Conservation (phyloP, 1,140 invertebrate genomes). For the Drosophila ogumai region DNA sequence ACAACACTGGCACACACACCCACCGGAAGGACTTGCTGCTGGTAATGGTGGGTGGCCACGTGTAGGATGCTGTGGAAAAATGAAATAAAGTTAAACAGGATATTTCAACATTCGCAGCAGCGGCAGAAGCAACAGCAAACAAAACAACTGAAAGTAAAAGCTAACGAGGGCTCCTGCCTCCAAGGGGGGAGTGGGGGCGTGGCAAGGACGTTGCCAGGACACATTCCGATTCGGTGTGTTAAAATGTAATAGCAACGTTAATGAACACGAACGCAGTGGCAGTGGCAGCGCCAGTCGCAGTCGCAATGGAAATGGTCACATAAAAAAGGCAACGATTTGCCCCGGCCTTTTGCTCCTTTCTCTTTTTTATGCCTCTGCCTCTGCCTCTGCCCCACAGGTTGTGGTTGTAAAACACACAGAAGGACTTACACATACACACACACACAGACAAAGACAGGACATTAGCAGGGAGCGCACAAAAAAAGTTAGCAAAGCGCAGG, state of each 20-base stretch:
- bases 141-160: constrained; percentile 78
- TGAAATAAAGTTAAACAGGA: constrained; percentile 83
- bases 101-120: constrained; percentile 73
- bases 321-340: constrained; percentile 67
- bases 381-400: constrained; percentile 44
- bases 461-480: constrained; percentile 59
- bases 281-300: constrained; percentile 40
- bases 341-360: constrained; percentile 48
- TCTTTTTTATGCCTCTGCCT: constrained; percentile 6
- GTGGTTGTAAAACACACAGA: constrained; percentile 72
- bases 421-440: constrained; percentile 5
- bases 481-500: constrained; percentile 56
- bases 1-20: constrained; percentile 9
- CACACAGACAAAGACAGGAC: constrained; percentile 58
- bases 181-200: constrained; percentile 6
- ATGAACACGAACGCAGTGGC: constrained; percentile 78
- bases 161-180: constrained; percentile 28
- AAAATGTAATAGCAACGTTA: constrained; percentile 83
- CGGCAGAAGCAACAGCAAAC: constrained; percentile 54
- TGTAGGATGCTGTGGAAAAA: constrained; percentile 82
- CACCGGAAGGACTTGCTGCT: constrained; percentile 13
- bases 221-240: constrained; percentile 83
- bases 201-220: constrained; percentile 68
- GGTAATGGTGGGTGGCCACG: constrained; percentile 53
- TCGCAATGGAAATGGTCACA: constrained; percentile 76